Evolutionary conservation across 2,888 invertebrate species (phyloP), one percentile per base, ranked within the genome.

Genomic region (Incurvaria masculella): DNA sequence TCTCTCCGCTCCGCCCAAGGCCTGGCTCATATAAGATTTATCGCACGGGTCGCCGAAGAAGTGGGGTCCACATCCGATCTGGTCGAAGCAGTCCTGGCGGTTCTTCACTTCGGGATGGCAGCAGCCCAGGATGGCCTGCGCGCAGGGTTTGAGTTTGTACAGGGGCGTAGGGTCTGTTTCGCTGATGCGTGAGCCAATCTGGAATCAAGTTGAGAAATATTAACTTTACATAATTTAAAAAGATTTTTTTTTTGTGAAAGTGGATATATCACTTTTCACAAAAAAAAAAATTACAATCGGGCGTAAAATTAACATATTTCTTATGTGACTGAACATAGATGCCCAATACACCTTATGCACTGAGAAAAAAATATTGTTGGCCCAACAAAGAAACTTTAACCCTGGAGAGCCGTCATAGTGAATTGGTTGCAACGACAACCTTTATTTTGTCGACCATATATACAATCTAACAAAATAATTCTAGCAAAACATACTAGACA

Each of bases 11-110:
- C 78, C 72, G 16, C 66, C 68, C 21, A 84, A 61, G 11, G 89
- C 88, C 1, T 82, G 81, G 33, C 72, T 56, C 1, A 82, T 73
- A 47, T 85, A 81, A 6, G 80, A 72, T 14, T 79, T 78, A 5
- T 84, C 82, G 63, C 91, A 92, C 0, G 90, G 89, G 60, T 85
- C 87, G 53, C 85, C 89, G 80, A 89, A 90, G 68, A 88, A 89
- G 45, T 84, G 81, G 0, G 88, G 88, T 1, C 83, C 81, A 61
- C 91, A 92, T 6, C 85, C 83, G 47, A 87, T 67, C 8, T 80
- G 69, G 64, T 90, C 90, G 51, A 91, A 91, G 62, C 91, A 92
- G 14, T 62, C 66, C 2, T 76, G 66, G 45, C 82, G 67, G 14
- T 72, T 65, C 50, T 68, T 69, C n/a, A 68, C 68, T 21, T 65